These are phyloP conservation scores for Silurus lanzhouensis DNA, from an alignment of 2,797 vertebrate species.

Conservation along the genomic window DNA sequence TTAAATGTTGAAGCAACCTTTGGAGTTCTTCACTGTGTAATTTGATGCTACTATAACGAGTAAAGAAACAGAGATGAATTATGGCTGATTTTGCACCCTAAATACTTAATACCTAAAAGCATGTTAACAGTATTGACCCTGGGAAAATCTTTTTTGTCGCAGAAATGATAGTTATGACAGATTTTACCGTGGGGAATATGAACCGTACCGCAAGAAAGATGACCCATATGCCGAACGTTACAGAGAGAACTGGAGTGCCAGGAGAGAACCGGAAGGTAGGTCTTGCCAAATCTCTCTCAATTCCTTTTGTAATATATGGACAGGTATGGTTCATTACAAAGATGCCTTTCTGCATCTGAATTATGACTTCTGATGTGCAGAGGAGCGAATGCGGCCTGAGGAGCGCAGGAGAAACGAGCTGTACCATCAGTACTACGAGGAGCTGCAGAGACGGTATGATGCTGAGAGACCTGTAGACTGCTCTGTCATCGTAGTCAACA, in stretches of 20 bases:
- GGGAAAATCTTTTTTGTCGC: not conserved
- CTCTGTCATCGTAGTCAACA: slow-evolving; percentile 97
- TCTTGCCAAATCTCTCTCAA: not conserved
- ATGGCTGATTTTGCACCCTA: not conserved
- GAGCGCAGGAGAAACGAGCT: slow-evolving; percentile 91
- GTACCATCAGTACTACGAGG: slow-evolving; percentile 95
- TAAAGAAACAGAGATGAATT: not conserved
- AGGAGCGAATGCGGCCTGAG: slow-evolving; percentile 54
- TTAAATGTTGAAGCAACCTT: not conserved
- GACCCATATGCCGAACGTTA: slow-evolving; percentile 85
- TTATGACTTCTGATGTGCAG: slow-evolving; percentile 1
- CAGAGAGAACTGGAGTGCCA: slow-evolving; percentile 86
- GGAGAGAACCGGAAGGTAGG: slow-evolving; percentile 81
- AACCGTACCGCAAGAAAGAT: slow-evolving; percentile 87
- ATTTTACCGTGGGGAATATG: slow-evolving; percentile 78
- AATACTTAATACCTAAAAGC: not conserved
- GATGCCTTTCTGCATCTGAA: not conserved
- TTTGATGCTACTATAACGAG: not conserved
- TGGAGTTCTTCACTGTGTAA: not conserved
- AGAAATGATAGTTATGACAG: slow-evolving; percentile 85
- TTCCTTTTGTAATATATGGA: not conserved
- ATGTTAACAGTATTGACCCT: not conserved
- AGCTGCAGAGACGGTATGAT: slow-evolving; percentile 93
- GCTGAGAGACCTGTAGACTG: slow-evolving; percentile 93
- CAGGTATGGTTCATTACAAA: not conserved